phyloP scores from a whole-genome alignment of 2,113 vertebrate species.

The Hippocampus mohnikei region DNA sequence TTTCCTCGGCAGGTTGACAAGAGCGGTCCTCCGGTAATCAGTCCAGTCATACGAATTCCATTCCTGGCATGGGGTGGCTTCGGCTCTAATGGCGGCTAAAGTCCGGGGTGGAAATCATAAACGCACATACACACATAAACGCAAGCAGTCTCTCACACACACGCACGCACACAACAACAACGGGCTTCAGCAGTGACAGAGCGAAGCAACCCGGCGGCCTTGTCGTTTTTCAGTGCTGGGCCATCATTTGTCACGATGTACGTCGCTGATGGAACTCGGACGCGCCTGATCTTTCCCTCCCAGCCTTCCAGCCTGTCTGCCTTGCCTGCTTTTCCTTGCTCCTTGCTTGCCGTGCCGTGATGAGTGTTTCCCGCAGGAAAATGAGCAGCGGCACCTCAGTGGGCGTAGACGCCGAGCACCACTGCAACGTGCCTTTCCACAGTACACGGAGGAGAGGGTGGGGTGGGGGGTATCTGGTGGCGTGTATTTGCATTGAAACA shows the following conservation, averaged over 20 bases:
- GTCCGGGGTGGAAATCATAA: slow-evolving; percentile 10
- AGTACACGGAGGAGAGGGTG: neutral
- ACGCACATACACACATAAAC: no score
- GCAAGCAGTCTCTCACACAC: neutral
- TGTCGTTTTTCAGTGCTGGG: slow-evolving; percentile 35
- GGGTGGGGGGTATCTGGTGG: neutral
- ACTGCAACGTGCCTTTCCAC: slow-evolving; percentile 8
- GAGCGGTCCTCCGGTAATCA: slow-evolving; percentile 33
- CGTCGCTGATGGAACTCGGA: slow-evolving; percentile 35
- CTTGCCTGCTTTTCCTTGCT: slow-evolving; percentile 17
- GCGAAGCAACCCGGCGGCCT: slow-evolving; percentile 45
- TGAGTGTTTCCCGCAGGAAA: slow-evolving; percentile 46
- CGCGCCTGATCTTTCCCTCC: slow-evolving; percentile 32
- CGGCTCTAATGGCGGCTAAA: neutral
- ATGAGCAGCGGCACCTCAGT: slow-evolving; percentile 47
- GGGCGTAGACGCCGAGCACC: slow-evolving; percentile 50
- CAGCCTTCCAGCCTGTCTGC: slow-evolving; percentile 28
- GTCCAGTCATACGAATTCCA: slow-evolving; percentile 31
- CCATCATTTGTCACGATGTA: slow-evolving; percentile 40
- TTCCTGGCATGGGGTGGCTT: slow-evolving; percentile 19
- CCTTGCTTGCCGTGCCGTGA: slow-evolving; percentile 45
- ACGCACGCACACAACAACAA: neutral
- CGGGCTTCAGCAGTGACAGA: slow-evolving; percentile 15
- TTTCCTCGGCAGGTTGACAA: slow-evolving; percentile 53
- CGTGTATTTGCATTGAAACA: neutral